Conservation (phyloP, 2,113 vertebrate species). For the Paracyprichromis sp. region DNA sequence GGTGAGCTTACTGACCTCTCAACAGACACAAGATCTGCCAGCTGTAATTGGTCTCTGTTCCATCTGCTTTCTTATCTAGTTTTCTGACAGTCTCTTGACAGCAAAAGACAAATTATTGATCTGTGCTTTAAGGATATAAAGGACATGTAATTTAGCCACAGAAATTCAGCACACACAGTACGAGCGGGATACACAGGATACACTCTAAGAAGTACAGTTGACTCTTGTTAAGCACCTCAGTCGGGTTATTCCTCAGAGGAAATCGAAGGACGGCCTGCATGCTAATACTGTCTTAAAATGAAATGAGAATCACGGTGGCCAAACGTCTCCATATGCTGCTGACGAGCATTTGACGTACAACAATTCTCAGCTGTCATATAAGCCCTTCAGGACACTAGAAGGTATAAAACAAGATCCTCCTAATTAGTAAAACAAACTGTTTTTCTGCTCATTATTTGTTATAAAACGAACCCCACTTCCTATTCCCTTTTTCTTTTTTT, state of each 20-base stretch:
- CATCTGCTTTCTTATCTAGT: constrained; percentile 42
- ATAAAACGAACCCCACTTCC: constrained; percentile 38
- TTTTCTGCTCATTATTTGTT: constrained; percentile 19
- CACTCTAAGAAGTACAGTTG: constrained; percentile 3
- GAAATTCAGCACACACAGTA: not conserved
- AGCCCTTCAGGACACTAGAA: not conserved
- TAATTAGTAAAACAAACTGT: constrained; percentile 3
- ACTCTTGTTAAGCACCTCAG: constrained; percentile 24
- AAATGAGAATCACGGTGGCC: constrained; percentile 31
- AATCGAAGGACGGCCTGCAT: not conserved
- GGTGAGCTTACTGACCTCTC: constrained; percentile 48
- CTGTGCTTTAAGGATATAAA: constrained; percentile 30
- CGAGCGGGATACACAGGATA: not conserved
- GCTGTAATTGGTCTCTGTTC: constrained; percentile 49
- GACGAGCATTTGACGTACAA: not conserved
- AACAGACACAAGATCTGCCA: constrained; percentile 33
- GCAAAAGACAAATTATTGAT: constrained; percentile 47
- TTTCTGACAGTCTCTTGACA: constrained; percentile 28
- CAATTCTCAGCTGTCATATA: not conserved
- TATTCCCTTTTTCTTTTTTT: not conserved
- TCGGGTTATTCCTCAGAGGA: not conserved
- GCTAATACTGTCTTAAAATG: not conserved
- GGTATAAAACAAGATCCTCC: constrained; percentile 23
- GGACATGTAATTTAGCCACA: constrained; percentile 23
- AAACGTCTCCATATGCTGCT: constrained; percentile 4